phyloP scores from a whole-genome alignment of 2,888 invertebrate genomes.

The Malachius bipustulatus region DNA sequence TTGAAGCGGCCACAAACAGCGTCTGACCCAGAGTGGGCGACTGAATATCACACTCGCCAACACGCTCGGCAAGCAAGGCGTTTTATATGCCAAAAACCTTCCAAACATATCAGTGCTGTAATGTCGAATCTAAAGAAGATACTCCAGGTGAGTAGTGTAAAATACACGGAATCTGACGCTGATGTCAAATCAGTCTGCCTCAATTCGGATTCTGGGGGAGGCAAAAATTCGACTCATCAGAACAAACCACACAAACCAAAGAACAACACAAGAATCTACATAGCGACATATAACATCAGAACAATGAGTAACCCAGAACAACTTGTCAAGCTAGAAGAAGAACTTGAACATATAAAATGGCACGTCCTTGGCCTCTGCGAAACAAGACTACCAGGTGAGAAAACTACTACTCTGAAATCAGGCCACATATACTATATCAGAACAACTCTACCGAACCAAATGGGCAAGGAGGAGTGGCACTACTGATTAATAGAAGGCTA shows the following conservation, averaged over 20 bases:
- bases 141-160: slow-evolving; percentile 10
- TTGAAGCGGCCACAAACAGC: too few species aligned
- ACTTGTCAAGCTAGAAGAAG: slow-evolving; percentile 10
- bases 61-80: slow-evolving; percentile 8
- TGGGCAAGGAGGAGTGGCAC: too few species aligned
- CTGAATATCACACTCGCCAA: slow-evolving; percentile 9
- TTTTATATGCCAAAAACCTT: too few species aligned
- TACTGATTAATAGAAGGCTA: too few species aligned
- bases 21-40: too few species aligned
- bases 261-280: slow-evolving; percentile 7
- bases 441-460: too few species aligned
- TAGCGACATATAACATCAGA: slow-evolving; percentile 11
- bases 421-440: slow-evolving; percentile 9
- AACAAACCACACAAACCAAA: slow-evolving; percentile 5
- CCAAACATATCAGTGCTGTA: slow-evolving; percentile 9
- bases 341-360: slow-evolving; percentile 12
- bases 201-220: too few species aligned
- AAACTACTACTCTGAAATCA: too few species aligned
- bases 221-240: too few species aligned
- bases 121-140: slow-evolving; percentile 11
- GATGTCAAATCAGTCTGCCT: too few species aligned
- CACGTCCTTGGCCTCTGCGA: slow-evolving; percentile 10
- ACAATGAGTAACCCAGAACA: slow-evolving; percentile 8
- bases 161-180: slow-evolving; percentile 5
- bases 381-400: too few species aligned